Base-by-base conservation (phyloP, 92 coral and sea anemone species). In the Porites lobata region DNA sequence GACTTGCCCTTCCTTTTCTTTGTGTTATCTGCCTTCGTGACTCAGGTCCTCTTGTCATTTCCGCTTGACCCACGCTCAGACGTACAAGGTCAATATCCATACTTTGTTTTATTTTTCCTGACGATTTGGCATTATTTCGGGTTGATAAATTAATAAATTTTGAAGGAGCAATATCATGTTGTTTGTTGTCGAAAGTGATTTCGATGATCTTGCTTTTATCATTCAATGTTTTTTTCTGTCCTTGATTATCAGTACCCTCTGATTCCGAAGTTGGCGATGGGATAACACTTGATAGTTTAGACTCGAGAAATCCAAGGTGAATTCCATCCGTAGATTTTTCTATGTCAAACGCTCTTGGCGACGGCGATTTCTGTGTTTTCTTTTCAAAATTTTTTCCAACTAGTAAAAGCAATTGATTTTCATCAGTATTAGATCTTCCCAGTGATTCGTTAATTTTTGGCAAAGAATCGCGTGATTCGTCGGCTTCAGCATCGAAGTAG, bases 281-380 rank as follows among this genome's bases (percentile, higher is more conserved):
- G 22, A 32, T 19, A 69, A 70, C 64, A 10, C 69, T 69, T 69
- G 24, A 57, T 21, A 21, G 22, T 29, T 58, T 70, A 18, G 69
- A 57, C 14, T 82, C 86, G 57, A 53, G 47, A 32, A 26, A 52
- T 19, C 75, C 67, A 47, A 43, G 24, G 26, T 22, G 76, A 81
- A 47, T 70, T 38, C 47, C 58, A 70, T 82, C 86, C 20, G 66
- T 38, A 15, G 86, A 82, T 74, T 57, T 82, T 64, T 82, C 78
- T 8, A 69, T 32, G 18, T 8, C 11, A 17, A 82, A 58, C 70
- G 57, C 32, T 71, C 53, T 52, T 8, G 86, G 70, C 7, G 78
- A 82, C 32, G 78, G 20, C 53, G 61, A 82, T 70, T 70, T 71
- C 10, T 47, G 29, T 57, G 86, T 26, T 15, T 38, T 56, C 6